phyloP scores from a whole-genome alignment of 2,797 vertebrate genomes.

The Bradypodion ventrale region DNA sequence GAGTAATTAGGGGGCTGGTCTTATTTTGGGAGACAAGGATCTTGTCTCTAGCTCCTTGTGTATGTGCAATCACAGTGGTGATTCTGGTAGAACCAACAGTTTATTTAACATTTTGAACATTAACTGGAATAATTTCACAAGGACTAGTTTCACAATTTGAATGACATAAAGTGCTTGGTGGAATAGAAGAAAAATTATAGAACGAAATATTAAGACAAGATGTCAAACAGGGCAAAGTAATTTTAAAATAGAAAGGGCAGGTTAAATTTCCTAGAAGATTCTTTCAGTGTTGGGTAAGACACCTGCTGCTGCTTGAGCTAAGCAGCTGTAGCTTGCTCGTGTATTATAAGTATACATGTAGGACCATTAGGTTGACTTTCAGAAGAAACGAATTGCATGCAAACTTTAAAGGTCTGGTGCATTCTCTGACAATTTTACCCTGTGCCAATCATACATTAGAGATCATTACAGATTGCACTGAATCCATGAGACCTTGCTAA shows the following conservation, averaged over 20 bases:
- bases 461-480: neutral
- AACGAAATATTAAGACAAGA: neutral
- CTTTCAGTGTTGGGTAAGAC: neutral
- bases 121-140: neutral
- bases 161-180: neutral
- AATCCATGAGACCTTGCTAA: neutral
- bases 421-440: neutral
- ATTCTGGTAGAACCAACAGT: neutral
- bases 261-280: neutral
- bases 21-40: conserved; percentile 35
- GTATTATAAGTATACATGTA: too few species aligned
- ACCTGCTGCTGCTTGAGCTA: neutral
- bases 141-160: neutral
- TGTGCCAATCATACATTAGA: neutral
- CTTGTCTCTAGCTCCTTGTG: conserved; percentile 30
- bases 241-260: neutral
- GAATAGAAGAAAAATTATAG: neutral
- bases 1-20: conserved; percentile 36
- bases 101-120: neutral
- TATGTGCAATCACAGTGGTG: neutral
- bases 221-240: neutral
- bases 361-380: neutral
- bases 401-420: neutral
- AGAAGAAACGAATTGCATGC: neutral
- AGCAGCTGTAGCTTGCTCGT: neutral